Percentiles rank a stretch among this genome's conserved stretches.
phyloP scores from a whole-genome alignment of 2,113 vertebrate species.

The Australoheros scitulus region DNA sequence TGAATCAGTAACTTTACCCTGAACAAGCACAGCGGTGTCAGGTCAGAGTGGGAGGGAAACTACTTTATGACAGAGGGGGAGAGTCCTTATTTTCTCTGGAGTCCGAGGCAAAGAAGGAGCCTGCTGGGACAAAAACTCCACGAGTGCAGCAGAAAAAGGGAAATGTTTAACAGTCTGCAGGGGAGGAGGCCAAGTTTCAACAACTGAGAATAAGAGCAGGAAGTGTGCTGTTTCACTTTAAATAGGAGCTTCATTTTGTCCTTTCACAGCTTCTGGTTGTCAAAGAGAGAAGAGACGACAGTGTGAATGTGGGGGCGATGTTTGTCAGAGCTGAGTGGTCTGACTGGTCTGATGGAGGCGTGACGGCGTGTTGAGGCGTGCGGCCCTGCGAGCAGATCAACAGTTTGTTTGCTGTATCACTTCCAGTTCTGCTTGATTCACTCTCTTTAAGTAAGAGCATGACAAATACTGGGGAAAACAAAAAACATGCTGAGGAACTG shows the following conservation, averaged over 20 bases:
- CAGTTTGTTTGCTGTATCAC: background rate
- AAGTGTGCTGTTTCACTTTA: background rate
- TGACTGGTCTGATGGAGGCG: conserved; percentile 1
- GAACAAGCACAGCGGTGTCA: background rate
- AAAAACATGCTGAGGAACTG: no score
- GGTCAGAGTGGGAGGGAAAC: background rate
- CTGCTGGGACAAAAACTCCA: background rate
- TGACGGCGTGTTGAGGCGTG: conserved; percentile 11
- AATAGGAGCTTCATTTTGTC: background rate
- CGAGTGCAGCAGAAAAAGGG: background rate
- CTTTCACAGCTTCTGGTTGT: background rate
- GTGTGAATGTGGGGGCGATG: background rate
- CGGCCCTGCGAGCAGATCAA: background rate
- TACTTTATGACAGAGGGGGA: background rate
- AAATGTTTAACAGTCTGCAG: background rate
- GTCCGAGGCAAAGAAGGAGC: background rate
- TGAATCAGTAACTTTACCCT: background rate
- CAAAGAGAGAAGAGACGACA: background rate
- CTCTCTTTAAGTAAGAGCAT: background rate
- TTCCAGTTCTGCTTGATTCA: background rate
- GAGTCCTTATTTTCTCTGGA: background rate
- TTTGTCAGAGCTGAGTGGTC: background rate
- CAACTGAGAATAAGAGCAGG: background rate
- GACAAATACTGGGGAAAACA: background rate
- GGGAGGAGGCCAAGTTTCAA: background rate